Percentiles rank a stretch among this genome's conserved stretches.
phyloP scores from a whole-genome alignment of 2,113 vertebrate species.

The Paedocypris sp. region DNA sequence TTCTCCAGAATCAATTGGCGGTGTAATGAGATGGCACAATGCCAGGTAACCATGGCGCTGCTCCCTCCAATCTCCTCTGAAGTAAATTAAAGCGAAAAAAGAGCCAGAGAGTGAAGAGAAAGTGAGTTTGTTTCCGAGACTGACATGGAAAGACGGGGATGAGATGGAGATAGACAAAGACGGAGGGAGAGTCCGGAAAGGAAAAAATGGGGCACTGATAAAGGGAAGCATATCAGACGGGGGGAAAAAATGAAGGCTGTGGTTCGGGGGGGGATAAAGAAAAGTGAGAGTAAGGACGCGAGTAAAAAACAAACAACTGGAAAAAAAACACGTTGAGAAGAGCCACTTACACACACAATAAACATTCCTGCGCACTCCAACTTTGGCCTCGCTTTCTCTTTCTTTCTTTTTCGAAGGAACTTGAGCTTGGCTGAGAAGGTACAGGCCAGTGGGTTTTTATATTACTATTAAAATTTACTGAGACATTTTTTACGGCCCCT shows the following conservation, averaged over 20 bases:
- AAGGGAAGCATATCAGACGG: too few relatives aligned
- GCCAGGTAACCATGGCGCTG: conserved; percentile 71
- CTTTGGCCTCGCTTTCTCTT: too few relatives aligned
- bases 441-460: conserved; percentile 24
- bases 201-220: neutral
- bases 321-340: conserved; percentile 2
- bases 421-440: too few relatives aligned
- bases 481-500: conserved; percentile 16
- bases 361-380: conserved; percentile 14
- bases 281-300: neutral
- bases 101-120: conserved; percentile 37
- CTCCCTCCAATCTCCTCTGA: conserved; percentile 57
- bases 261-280: neutral
- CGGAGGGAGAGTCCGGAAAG: neutral
- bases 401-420: conserved; percentile 39
- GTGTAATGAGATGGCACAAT: conserved; percentile 70
- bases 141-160: conserved; percentile 3
- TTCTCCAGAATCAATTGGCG: conserved; percentile 70
- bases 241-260: too few relatives aligned
- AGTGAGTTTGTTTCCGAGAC: conserved; percentile 19
- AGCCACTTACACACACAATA: conserved; percentile 20
- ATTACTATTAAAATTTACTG: conserved; percentile 29
- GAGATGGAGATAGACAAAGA: conserved; percentile 5
- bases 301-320: conserved; percentile 1
- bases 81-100: conserved; percentile 42